Evolutionary conservation across 1,140 invertebrate species (phyloP).

Genomic region (Pararge aegeria): DNA sequence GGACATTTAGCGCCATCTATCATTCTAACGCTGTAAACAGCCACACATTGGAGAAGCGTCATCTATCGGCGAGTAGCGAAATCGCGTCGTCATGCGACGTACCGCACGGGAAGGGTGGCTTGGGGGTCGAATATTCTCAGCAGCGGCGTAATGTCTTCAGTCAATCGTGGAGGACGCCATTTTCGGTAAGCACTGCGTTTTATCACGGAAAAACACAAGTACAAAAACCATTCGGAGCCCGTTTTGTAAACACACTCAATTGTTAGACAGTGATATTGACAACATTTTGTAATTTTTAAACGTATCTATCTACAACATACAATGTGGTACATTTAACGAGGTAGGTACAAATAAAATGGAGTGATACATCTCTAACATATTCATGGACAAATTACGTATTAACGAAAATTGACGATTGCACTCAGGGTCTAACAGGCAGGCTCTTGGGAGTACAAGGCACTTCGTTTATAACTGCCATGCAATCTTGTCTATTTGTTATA

Average conservation of each 20-base stretch:
- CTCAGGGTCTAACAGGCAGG: constrained; percentile 28
- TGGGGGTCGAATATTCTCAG: constrained; percentile 86
- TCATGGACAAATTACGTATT: constrained; percentile 25
- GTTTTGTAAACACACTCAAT: constrained; percentile 11
- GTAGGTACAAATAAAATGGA: constrained; percentile 12
- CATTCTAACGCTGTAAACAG: constrained; percentile 37
- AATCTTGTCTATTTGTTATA: neutral
- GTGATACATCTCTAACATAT: constrained; percentile 28
- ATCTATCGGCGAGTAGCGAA: constrained; percentile 52
- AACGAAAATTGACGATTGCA: constrained; percentile 33
- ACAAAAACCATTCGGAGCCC: constrained; percentile 23
- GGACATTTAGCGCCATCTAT: constrained; percentile 49
- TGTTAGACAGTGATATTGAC: constrained; percentile 14
- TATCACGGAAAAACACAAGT: constrained; percentile 51
- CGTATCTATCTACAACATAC: constrained; percentile 48
- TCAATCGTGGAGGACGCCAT: constrained; percentile 86
- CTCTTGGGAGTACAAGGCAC: constrained; percentile 19
- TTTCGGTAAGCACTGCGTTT: constrained; percentile 82
- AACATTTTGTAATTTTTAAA: neutral
- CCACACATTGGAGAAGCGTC: constrained; percentile 65
- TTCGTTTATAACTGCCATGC: constrained; percentile 30
- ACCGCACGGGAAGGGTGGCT: constrained; percentile 73
- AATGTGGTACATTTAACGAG: constrained; percentile 28
- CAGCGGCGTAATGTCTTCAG: constrained; percentile 86
- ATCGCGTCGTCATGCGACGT: constrained; percentile 66